Conservation (phyloP, 2,797 vertebrate genomes). For the Australoheros facetus region DNA sequence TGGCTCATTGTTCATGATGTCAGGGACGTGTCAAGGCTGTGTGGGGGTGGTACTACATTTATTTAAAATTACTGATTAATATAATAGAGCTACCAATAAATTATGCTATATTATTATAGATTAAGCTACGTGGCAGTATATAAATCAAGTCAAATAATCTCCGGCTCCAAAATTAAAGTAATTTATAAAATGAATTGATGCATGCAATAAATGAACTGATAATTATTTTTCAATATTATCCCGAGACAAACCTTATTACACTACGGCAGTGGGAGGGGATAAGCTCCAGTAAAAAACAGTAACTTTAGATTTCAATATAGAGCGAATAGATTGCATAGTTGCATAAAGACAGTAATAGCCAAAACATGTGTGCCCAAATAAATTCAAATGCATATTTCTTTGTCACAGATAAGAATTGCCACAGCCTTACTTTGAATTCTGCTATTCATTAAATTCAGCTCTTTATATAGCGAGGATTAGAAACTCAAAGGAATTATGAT, state of each 20-base stretch:
- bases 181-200: too few relatives aligned
- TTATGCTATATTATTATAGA: not conserved
- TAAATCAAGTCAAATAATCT: not conserved
- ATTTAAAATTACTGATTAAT: not conserved
- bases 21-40: not conserved
- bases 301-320: not conserved
- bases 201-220: not conserved
- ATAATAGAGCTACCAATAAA: not conserved
- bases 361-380: not conserved
- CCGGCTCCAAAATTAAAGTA: not conserved
- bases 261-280: not conserved
- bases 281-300: not conserved
- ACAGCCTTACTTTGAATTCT: slow-evolving; percentile 15
- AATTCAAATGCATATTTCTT: slow-evolving; percentile 20
- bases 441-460: not conserved
- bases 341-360: not conserved
- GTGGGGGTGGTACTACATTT: not conserved
- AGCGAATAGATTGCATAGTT: not conserved
- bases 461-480: slow-evolving; percentile 27
- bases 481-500: slow-evolving; percentile 11
- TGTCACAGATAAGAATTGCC: not conserved
- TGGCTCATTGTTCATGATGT: slow-evolving; percentile 7
- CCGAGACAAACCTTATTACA: not conserved
- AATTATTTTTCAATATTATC: not conserved
- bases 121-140: not conserved